Evolutionary conservation across 30 jellyfish, hydroid and myxozoan genomes (phyloP), one percentile per base, ranked within the genome.

Genomic region (Aurelia coerulea): DNA sequence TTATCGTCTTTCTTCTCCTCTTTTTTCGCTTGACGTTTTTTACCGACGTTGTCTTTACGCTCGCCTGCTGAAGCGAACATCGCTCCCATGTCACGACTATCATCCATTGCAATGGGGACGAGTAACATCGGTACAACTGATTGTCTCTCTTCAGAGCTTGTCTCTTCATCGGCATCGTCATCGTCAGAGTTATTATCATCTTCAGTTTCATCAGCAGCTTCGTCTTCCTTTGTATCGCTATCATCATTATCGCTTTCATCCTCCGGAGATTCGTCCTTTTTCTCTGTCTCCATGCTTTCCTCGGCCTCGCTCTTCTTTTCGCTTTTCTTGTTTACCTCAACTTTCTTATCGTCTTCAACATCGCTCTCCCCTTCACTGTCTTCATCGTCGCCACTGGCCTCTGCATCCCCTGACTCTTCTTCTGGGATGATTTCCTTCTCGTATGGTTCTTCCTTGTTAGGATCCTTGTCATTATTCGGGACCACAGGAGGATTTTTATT

Each of bases 121-220:
- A 84, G 52, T 5, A 84, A 56, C 88, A 84, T 78, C 17, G 81
- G 88, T 73, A 84, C 65, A 32, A 84, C 39, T 2, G 93, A 78
- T 83, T 71, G 87, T 50, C 51, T 60, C 39, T 79, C 81, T 10
- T 12, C 54, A 41, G 66, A 79, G 31, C 67, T 70, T 14, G 66
- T 70, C 39, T 12, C 58, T 37, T 49, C 89, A 11, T 65, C 89
- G 53, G 66, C 73, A 8, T 79, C 80, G 4, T 34, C 62, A 29
- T 34, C 33, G n/a, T 70, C 89, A 37, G 88, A 62, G 12, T 78
- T 41, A 4, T 39, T 65, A 12, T 78, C 68, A 34, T 10, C 64
- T 12, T 62, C 68, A 39, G 49, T 49, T 65, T 46, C 63, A n/a
- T 70, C 80, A 11, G 39, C 64, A 13, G 62, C 11, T 9, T 60